These are phyloP conservation scores for Intellagama lesueurii DNA, from an alignment of 2,797 vertebrate species.

Conservation along the genomic window DNA sequence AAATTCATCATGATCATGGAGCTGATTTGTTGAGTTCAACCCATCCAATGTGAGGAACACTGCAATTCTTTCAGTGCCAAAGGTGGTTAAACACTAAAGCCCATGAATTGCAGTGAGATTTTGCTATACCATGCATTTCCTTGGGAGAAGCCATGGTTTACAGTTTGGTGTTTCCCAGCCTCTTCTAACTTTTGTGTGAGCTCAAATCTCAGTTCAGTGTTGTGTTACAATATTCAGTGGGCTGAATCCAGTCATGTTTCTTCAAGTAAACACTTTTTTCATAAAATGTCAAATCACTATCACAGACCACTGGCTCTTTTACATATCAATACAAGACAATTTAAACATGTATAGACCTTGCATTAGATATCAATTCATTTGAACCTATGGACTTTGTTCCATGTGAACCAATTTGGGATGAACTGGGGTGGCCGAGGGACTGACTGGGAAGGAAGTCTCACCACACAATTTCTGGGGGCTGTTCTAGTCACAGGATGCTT, in stretches of 20 bases:
- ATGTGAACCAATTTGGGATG: too few relatives aligned
- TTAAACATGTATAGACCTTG: not conserved
- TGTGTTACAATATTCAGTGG: too few relatives aligned
- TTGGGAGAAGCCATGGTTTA: not conserved
- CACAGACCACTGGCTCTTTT: not conserved
- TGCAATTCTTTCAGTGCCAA: too few relatives aligned
- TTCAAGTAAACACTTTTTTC: not conserved
- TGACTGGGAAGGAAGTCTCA: too few relatives aligned
- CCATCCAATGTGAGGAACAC: not conserved
- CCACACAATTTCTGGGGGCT: too few relatives aligned
- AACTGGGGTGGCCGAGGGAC: too few relatives aligned
- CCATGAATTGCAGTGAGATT: not conserved
- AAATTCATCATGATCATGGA: constrained; percentile 5
- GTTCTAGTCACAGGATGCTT: too few relatives aligned
- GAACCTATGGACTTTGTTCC: not conserved
- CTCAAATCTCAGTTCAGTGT: not conserved
- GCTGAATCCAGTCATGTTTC: too few relatives aligned
- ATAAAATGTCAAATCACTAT: not conserved
- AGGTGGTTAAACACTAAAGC: not conserved
- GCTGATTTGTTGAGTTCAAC: not conserved
- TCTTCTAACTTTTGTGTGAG: not conserved
- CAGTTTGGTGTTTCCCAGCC: not conserved
- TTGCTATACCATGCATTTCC: not conserved
- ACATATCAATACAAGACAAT: not conserved
- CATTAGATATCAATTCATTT: not conserved